Base-by-base conservation (phyloP, 1,140 invertebrate species). In the Panagrolaimus sp. region DNA sequence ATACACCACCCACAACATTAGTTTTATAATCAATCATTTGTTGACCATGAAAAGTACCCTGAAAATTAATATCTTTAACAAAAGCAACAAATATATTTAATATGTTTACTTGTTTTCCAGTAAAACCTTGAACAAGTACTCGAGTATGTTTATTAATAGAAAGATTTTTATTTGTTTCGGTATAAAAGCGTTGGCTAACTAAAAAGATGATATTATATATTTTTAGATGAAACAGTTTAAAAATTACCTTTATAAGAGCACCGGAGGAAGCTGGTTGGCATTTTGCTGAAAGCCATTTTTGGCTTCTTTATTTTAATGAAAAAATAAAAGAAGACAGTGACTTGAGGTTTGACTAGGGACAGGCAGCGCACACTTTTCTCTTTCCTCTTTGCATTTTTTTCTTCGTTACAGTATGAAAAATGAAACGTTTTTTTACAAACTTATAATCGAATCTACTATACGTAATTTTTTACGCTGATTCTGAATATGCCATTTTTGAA, bases 11-110 rank as follows among this genome's bases (percentile, higher is more conserved):
- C 76, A 98, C 95, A 83, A 98, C 86, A 83, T 93, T 91, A 5
- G 94, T 96, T 70, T 94, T 94, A 90, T 99, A 98, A 83, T 98
- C 94, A 77, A 99, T 87, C 27, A 95, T 93, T 85, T 96, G 93
- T 82, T 94, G 90, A 82, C 91, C 85, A 77, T 88, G 87, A 80
- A 87, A 87, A 43, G 87, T 88, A 8, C 87, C 86, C 44, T 64
- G 51, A 20, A 57, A 57, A 25, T 11, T 57, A 9, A 57, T 20
- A 57, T 20, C 14, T 25, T 25, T 27, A 23, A n/a, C n/a, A n/a
- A 51, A 57, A 57, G 2, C 13, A 13, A 16, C n/a, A 8, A 5
- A 20, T 27, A 25, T 11, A 20, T 25, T n/a, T 57, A 9, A 16
- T 11, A 20, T 11, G 4, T 16, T n/a, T 25, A 57, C 51, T 16